Percentiles rank a stretch among this genome's conserved stretches.
Conservation (phyloP, 2,797 vertebrate genomes). For the Phylloscopus collybita region DNA sequence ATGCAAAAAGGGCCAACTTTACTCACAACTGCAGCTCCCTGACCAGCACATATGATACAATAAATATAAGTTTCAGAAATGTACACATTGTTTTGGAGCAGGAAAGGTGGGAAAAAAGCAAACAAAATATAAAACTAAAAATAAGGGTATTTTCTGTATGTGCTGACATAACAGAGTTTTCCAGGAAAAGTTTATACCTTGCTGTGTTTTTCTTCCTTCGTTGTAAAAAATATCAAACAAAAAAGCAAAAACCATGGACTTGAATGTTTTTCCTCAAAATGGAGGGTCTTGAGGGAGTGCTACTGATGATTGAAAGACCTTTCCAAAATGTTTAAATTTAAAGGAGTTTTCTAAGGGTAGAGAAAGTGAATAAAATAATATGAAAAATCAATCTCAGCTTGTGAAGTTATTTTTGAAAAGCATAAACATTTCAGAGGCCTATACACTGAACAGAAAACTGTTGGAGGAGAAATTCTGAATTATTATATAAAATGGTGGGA, state of each 20-base stretch:
- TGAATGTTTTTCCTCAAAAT: not conserved
- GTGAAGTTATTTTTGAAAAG: not conserved
- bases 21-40: not conserved
- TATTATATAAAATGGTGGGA: not conserved
- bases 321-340: not conserved
- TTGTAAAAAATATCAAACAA: not conserved
- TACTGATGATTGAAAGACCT: not conserved
- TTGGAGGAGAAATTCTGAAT: not conserved
- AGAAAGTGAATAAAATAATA: not conserved
- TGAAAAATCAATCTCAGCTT: not conserved
- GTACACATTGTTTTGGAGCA: not conserved
- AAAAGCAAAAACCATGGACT: not conserved
- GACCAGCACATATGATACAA: not conserved
- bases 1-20: not conserved
- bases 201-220: not conserved
- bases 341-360: not conserved
- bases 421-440: not conserved
- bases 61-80: conserved; percentile 44
- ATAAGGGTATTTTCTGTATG: not conserved
- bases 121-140: not conserved
- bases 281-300: not conserved
- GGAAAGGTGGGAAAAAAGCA: not conserved
- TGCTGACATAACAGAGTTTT: not conserved
- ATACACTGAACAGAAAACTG: not conserved
- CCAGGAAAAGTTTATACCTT: not conserved